phyloP scores from a whole-genome alignment of 2,888 invertebrate genomes.

The Spicauda simplicius region DNA sequence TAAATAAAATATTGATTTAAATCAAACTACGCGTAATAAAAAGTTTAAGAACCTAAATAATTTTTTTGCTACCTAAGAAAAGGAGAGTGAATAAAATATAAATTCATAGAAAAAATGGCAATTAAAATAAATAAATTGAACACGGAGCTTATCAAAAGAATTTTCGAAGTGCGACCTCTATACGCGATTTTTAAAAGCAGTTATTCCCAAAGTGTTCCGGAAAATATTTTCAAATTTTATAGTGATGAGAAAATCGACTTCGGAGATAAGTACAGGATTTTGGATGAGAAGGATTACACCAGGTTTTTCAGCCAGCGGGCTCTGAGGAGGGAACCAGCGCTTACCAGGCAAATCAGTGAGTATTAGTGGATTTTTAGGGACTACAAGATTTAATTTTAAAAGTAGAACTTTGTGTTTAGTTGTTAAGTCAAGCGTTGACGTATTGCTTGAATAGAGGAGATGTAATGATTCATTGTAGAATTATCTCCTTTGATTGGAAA shows the following conservation, averaged over 20 bases:
- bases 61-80: too few species aligned
- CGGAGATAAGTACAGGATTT: conserved; percentile 54
- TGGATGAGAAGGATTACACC: conserved; percentile 64
- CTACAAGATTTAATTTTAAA: too few species aligned
- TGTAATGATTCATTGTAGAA: too few species aligned
- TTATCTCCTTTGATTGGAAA: too few species aligned
- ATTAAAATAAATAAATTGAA: conserved; percentile 27
- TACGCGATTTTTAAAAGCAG: conserved; percentile 44
- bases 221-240: conserved; percentile 68
- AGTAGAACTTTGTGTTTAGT: too few species aligned
- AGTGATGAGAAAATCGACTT: conserved; percentile 51
- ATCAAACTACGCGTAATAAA: too few species aligned
- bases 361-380: conserved; percentile 33
- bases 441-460: too few species aligned
- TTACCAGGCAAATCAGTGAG: conserved; percentile 76
- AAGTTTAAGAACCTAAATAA: too few species aligned
- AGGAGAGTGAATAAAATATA: neutral
- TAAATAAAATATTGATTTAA: too few species aligned
- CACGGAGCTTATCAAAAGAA: conserved; percentile 29
- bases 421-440: too few species aligned
- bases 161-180: conserved; percentile 52
- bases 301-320: conserved; percentile 67
- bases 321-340: conserved; percentile 63
- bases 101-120: conserved; percentile 7
- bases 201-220: conserved; percentile 52